Base-by-base conservation (phyloP, 2,113 vertebrate genomes). In the Trinectes maculatus region DNA sequence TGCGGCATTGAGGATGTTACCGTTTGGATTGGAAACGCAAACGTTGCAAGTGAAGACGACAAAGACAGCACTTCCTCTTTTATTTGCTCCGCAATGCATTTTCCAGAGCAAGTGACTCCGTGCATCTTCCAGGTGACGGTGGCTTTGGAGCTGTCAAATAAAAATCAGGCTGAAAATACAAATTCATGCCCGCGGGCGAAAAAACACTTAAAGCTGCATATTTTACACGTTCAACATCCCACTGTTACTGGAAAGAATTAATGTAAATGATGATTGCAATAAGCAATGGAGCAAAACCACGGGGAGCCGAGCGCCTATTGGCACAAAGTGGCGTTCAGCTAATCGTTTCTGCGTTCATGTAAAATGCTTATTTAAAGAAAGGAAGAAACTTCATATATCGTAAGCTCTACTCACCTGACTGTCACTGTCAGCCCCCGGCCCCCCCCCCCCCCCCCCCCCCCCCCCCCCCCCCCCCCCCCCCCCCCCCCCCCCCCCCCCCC, bases 101-200 rank as follows among this genome's bases (percentile, higher is more conserved):
- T 39, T 40, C 5, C 16, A 56, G 68, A 43, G 28, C 22, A 64
- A 4, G 21, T 28, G 16, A 49, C 16, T 47, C 19, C 22, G 62
- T 61, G 6, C 40, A 22, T 42, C 68, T 55, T 74, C 16, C 31
- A 70, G 67, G 70, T 80, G 37, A 67, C n/a, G n/a, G n/a, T 43
- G 16, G 42, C 21, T n/a, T 55, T 58, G 16, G 36, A 36, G 28
- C 36, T 72, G 54, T 46, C 42, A 73, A 74, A 79, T 69, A 43
- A 81, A 61, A 81, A 82, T 81, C 66, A 68, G 28, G 37, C 31
- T 67, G 51, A 74, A 77, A 73, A 73, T 71, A 77, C 59, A 71
- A 71, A 82, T 64, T 61, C 37, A 53, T 75, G 73, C 77, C 86
- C 18, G 2, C 55, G 36, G 74, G 87, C 74, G 21, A 63, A 73